Base-by-base conservation (phyloP, 2,888 invertebrate genomes). In the Sarcophaga subvicina region DNA sequence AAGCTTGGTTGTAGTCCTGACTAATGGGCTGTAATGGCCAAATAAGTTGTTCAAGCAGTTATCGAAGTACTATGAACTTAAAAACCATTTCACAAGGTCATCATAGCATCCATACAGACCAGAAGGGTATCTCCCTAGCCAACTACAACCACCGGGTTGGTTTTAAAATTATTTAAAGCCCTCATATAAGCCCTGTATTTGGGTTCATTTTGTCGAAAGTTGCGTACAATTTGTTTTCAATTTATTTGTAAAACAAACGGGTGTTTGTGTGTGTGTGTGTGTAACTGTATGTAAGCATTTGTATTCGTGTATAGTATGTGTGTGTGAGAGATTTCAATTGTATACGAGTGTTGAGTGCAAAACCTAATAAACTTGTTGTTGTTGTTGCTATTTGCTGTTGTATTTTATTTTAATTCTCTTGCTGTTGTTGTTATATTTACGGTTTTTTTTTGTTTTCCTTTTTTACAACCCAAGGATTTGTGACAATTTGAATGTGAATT, bases 121-220 rank as follows among this genome's bases (percentile, higher is more conserved):
- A 10, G 8, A 37, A 37, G 37, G 0, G 37, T 37, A 0, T 37
- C 37, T 8, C 10, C 3, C 3, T 37, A 2, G 37, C 10, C 37
- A 4, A 10, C 37, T 10, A 37, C 37, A 37, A 37, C 37, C 37
- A 37, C 8, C 3, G 10, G 37, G 10, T 37, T 37, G 2, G 3
- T 37, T 37, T 10, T 2, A 37, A 37, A 37, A 37, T 37, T 37
- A 37, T 37, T 37, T 37, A 37, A 37, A 37, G 37, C 37, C 10
- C 2, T 2, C 37, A 37, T 10, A 8, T 37, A 37, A 37, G 8
- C 6, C 22, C 62, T 20, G 60, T 62, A 73, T 47, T 75, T 69
- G 63, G 54, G n/a, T 75, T 75, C 49, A 63, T 54, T 81, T 69
- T 8, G 62, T 70, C 45, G 25, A 49, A 81, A 70, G 37, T 70